Percentiles rank a stretch among this genome's conserved stretches.
phyloP scores from a whole-genome alignment of 2,113 vertebrate species.

The Rhinogobius similis region DNA sequence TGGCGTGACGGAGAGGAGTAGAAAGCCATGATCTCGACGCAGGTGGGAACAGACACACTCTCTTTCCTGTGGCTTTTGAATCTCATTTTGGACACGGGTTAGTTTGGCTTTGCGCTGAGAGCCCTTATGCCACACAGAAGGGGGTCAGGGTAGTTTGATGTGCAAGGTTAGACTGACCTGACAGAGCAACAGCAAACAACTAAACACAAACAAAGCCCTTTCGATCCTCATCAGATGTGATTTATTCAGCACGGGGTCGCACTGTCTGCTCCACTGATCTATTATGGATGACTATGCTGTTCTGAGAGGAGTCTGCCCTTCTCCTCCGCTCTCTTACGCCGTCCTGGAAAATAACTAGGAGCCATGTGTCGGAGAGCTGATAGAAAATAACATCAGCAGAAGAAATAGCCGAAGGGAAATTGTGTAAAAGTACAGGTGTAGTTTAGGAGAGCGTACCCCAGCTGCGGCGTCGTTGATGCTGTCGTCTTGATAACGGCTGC shows the following conservation, averaged over 20 bases:
- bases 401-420: constrained; percentile 13
- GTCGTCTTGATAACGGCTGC: constrained; percentile 69
- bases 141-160: neutral
- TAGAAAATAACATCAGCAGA: constrained; percentile 28
- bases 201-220: constrained; percentile 37
- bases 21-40: constrained; percentile 40
- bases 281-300: constrained; percentile 55
- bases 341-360: constrained; percentile 44
- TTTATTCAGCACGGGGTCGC: constrained; percentile 17
- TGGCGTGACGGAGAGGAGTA: constrained; percentile 16
- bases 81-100: constrained; percentile 33
- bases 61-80: constrained; percentile 21
- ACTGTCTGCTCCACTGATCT: constrained; percentile 46
- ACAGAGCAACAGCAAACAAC: constrained; percentile 30
- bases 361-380: constrained; percentile 26
- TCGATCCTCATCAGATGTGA: constrained; percentile 42
- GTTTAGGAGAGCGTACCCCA: constrained; percentile 56
- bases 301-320: constrained; percentile 33
- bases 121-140: constrained; percentile 15
- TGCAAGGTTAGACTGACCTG: constrained; percentile 36
- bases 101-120: constrained; percentile 2
- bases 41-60: constrained; percentile 25
- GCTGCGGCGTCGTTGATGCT: constrained; percentile 54
- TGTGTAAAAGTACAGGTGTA: constrained; percentile 1
- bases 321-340: constrained; percentile 13